Base-by-base conservation (phyloP, 2,113 vertebrate species). In the Nothoprocta perdicaria region DNA sequence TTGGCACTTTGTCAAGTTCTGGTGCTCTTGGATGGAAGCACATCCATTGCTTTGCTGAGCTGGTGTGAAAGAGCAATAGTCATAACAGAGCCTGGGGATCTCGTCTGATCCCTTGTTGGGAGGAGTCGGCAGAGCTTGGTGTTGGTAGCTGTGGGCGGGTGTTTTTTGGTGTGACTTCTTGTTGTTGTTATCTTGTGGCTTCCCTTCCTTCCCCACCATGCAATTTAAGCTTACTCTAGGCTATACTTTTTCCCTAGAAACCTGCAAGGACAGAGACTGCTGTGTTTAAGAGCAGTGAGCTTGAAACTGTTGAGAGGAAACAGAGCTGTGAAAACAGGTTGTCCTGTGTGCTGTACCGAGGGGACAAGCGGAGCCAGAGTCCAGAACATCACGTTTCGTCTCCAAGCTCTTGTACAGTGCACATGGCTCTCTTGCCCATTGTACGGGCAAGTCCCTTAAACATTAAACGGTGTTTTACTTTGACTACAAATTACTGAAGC, bases 381-480 rank as follows among this genome's bases (percentile, higher is more conserved):
- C 21, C 48, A 43, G 63, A 61, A 33, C 7, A 14, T 41, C 38
- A 8, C 62, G 52, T 27, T 50, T 65, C 79, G 6, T 88, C 33
- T 76, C 22, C 65, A 63, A 61, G 4, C 33, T 80, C 78, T 16
- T 33, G 0, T 38, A 24, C 26, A 57, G 2, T 12, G 10, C 18
- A 33, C 23, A 77, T 88, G 61, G n/a, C 46, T 86, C 53, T 94
- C 57, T 80, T 86, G 50, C 26, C 52, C 80, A 18, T 38, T 13
- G 6, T 41, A 33, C 8, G 8, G 31, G 33, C 38, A 29, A 78
- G 50, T 62, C 31, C 38, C 11, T 14, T 74, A 18, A 93, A 90
- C 46, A 63, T 86, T 27, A 55, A 27, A 27, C 43, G n/a, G 5
- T 15, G 10, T 69, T 85, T 87, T 77, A 10, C 55, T 91, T 87